Base-by-base conservation (phyloP, 2,888 invertebrate genomes). In the Acanthoscelides obtectus region DNA sequence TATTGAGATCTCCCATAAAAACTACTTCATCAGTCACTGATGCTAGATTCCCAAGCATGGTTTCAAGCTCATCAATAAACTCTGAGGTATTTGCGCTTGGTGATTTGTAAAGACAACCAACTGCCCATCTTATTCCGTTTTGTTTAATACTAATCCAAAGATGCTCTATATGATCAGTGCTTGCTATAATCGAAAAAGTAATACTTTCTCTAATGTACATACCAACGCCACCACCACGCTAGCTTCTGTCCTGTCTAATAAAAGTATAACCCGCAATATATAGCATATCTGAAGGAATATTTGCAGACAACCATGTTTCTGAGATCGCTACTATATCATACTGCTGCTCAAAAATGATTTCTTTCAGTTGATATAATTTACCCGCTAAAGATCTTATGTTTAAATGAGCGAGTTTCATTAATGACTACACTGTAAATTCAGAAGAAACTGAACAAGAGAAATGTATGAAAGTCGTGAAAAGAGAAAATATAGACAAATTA, bases 301-400 rank as follows among this genome's bases (percentile, higher is more conserved):
- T 27, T n/a, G 71, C 12, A 22, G 66, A 66, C 20, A 71, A 45
- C 25, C 69, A 69, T 69, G 71, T 65, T 66, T 71, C 69, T n/a
- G 71, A 66, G n/a, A 69, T 19, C 6, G 27, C 45, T n/a, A 66
- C 64, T 22, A 68, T 22, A 25, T 71, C 68, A 22, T 22, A 64
- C 19, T 64, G 22, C 27, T 71, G 45, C 20, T 45, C 64, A 19
- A 2, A 22, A n/a, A 69, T 20, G 17, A 22, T 20, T 19, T 64
- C 20, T 69, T 71, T 69, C 19, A 71, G 22, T n/a, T 19, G 22
- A 65, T 71, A 27, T 21, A 71, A 68, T 17, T 66, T 22, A 1
- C 64, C 68, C 12, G 68, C 25, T 27, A 71, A 21, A 22, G 68
- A 71, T 71, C 66, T 69, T 4, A 67, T 69, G 45, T 66, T 71